Conservation (phyloP, 2,888 invertebrate species). For the Agrotis puta region DNA sequence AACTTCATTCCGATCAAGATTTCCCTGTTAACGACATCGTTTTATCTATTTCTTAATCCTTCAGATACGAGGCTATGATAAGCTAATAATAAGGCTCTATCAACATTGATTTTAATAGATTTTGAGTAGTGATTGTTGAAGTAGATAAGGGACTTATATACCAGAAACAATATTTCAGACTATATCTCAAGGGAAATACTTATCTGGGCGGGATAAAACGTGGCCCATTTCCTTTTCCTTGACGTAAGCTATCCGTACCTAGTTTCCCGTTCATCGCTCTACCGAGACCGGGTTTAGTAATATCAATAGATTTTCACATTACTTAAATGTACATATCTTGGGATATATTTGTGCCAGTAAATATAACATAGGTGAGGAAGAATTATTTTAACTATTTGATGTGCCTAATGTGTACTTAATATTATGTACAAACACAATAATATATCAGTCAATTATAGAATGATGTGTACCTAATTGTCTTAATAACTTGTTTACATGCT, state of each 20-base stretch:
- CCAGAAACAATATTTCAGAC: slow-evolving; percentile 31
- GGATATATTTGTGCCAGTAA: too few species aligned
- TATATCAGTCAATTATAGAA: slow-evolving; percentile 30
- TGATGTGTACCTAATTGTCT: slow-evolving; percentile 22
- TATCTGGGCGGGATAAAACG: slow-evolving; percentile 51
- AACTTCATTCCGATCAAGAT: slow-evolving; percentile 23
- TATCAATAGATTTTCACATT: slow-evolving; percentile 45
- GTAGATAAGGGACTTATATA: slow-evolving; percentile 21
- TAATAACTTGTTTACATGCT: slow-evolving; percentile 47
- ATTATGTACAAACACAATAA: slow-evolving; percentile 3
- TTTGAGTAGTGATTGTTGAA: slow-evolving; percentile 23
- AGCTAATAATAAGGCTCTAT: slow-evolving; percentile 21
- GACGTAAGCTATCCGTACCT: slow-evolving; percentile 34
- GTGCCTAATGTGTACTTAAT: slow-evolving; percentile 21
- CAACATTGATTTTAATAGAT: slow-evolving; percentile 36
- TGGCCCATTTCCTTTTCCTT: slow-evolving; percentile 48
- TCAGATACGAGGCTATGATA: slow-evolving; percentile 23
- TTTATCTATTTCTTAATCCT: slow-evolving; percentile 37
- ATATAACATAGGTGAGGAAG: too few species aligned
- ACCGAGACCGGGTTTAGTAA: slow-evolving; percentile 30
- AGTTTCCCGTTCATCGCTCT: slow-evolving; percentile 43
- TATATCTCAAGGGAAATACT: slow-evolving; percentile 50
- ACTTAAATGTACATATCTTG: slow-evolving; percentile 13
- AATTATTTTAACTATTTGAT: neutral
- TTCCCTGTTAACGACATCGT: slow-evolving; percentile 12